A percentile compares a stretch with the other conserved stretches of the same genome.
phyloP scores from a whole-genome alignment of 2,888 invertebrate genomes.

The Euzetes globulus region DNA sequence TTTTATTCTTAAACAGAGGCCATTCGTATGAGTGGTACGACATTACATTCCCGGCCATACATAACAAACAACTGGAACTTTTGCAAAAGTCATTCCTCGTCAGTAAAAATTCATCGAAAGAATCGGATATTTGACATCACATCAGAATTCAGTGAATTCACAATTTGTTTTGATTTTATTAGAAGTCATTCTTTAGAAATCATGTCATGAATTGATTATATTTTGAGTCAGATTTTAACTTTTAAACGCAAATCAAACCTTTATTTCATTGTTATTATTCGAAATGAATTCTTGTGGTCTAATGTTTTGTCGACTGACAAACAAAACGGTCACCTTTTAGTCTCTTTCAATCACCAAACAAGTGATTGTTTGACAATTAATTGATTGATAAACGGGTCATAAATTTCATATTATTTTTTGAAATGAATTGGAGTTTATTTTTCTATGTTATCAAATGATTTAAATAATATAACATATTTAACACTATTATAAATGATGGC shows the following conservation, averaged over 20 bases:
- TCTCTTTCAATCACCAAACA: not conserved
- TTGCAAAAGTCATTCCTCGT: constrained; percentile 33
- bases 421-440: not conserved
- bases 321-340: not conserved
- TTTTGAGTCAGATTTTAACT: not conserved
- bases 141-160: too few relatives aligned
- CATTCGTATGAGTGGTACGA: constrained; percentile 36
- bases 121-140: constrained; percentile 27
- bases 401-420: not conserved
- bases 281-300: too few relatives aligned
- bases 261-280: too few relatives aligned
- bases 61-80: constrained; percentile 33
- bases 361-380: not conserved
- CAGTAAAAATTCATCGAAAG: not conserved
- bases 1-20: constrained; percentile 28
- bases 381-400: not conserved
- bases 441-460: not conserved
- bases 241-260: not conserved
- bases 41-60: constrained; percentile 34
- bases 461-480: too few relatives aligned
- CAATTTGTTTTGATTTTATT: not conserved
- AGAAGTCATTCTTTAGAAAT: not conserved
- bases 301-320: too few relatives aligned
- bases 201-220: not conserved
- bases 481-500: too few relatives aligned